Conservation (phyloP, 2,113 vertebrate genomes). For the Rhizomys pruinosus region DNA sequence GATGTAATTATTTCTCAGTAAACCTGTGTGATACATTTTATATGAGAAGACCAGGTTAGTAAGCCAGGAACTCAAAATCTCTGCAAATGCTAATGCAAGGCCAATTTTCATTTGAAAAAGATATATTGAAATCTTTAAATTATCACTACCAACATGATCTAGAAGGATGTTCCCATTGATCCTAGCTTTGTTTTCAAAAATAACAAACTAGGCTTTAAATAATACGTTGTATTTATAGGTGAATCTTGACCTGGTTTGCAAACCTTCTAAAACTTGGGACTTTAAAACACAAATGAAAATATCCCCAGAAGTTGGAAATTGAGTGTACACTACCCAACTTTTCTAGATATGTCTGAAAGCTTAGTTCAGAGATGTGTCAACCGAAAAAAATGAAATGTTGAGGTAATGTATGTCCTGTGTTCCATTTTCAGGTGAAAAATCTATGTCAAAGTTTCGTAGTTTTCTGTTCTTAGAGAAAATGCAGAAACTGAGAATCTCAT, state of each 20-base stretch:
- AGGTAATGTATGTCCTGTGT: neutral
- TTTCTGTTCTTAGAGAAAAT: neutral
- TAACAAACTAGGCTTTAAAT: neutral
- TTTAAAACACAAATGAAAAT: neutral
- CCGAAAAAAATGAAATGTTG: neutral
- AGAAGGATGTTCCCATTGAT: neutral
- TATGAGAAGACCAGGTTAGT: constrained; percentile 31
- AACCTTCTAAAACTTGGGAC: neutral
- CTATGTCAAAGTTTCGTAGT: neutral
- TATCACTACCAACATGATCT: neutral
- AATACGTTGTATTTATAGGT: neutral
- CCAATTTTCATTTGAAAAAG: neutral
- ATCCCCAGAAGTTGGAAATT: neutral
- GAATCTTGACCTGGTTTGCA: neutral
- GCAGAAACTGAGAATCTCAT: neutral
- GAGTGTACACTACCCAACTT: neutral
- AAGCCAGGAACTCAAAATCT: constrained; percentile 50
- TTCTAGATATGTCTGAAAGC: neutral
- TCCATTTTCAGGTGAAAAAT: constrained; percentile 35
- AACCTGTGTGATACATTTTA: constrained; percentile 44
- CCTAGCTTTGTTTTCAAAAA: neutral
- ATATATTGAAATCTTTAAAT: neutral
- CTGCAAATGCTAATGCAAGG: neutral
- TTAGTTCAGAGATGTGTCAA: neutral
- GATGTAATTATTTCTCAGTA: constrained; percentile 77